Conservation (phyloP, 2,888 invertebrate species). For the Acleris emargana region DNA sequence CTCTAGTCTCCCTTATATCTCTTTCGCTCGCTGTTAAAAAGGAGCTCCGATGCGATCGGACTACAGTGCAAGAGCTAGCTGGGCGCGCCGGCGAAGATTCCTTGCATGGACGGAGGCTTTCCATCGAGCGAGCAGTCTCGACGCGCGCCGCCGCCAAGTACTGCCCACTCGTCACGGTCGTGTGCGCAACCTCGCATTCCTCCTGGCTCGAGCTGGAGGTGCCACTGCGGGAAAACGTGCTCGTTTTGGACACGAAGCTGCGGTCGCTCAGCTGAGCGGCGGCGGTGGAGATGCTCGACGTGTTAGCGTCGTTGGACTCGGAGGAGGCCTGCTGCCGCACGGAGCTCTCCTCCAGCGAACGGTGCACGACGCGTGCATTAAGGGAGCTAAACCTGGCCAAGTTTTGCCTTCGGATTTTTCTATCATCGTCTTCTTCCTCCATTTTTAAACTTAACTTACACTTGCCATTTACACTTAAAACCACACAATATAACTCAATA, state of each 20-base stretch:
- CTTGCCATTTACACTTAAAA: conserved; percentile 44
- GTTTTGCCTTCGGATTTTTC: conserved; percentile 64
- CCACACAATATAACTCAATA: conserved; percentile 66
- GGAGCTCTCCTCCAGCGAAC: conserved; percentile 68
- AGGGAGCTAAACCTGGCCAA: conserved; percentile 69
- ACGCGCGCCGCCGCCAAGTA: conserved; percentile 82
- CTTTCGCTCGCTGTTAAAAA: conserved; percentile 86
- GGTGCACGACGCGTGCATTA: conserved; percentile 67
- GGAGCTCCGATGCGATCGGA: conserved; percentile 83
- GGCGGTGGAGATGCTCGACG: conserved; percentile 74
- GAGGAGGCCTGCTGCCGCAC: conserved; percentile 79
- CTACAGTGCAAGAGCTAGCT: conserved; percentile 77
- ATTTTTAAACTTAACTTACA: conserved; percentile 55
- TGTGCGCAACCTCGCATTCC: conserved; percentile 85
- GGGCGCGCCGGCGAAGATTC: conserved; percentile 83
- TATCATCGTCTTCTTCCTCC: conserved; percentile 78
- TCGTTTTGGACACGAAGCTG: conserved; percentile 80
- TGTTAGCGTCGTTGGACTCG: conserved; percentile 83
- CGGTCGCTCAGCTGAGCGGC: conserved; percentile 76
- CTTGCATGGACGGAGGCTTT: conserved; percentile 85
- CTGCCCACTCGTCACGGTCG: conserved; percentile 75
- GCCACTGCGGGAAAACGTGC: conserved; percentile 81
- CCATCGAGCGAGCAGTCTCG: conserved; percentile 88
- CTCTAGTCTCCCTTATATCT: conserved; percentile 86
- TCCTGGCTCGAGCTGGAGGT: conserved; percentile 89